These are phyloP conservation scores for Gortyna flavago DNA, from an alignment of 2,888 invertebrate species.

Conservation along the genomic window DNA sequence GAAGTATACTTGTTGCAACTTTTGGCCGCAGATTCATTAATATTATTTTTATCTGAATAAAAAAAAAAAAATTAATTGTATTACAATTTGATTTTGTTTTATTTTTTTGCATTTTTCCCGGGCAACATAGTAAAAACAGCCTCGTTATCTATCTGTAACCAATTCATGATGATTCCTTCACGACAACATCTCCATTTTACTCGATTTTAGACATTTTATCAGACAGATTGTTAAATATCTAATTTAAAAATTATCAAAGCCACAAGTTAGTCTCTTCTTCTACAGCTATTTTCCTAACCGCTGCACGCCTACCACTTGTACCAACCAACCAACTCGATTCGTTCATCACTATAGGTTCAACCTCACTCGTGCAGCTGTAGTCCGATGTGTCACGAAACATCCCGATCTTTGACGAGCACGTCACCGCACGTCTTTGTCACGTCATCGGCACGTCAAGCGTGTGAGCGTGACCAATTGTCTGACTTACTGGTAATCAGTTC, in stretches of 20 bases:
- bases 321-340: not conserved
- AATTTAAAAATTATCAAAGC: not conserved
- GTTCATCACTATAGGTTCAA: not conserved
- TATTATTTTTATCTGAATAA: not conserved
- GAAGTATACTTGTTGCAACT: slow-evolving; percentile 16
- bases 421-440: slow-evolving; percentile 45
- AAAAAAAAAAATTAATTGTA: not conserved
- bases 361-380: slow-evolving; percentile 49
- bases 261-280: not conserved
- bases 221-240: not conserved
- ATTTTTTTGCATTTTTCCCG: not conserved
- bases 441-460: slow-evolving; percentile 54
- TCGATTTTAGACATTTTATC: not conserved
- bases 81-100: not conserved
- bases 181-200: not conserved
- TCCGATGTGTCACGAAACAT: slow-evolving; percentile 61
- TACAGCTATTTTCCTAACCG: not conserved
- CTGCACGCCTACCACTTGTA: not conserved
- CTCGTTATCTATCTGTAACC: no score
- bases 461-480: slow-evolving; percentile 59
- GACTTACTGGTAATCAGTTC: slow-evolving; percentile 50
- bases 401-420: slow-evolving; percentile 55
- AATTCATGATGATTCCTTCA: not conserved
- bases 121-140: fast-evolving
- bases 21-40: not conserved